Evolutionary conservation across 2,113 vertebrate species (phyloP), one percentile per base, ranked within the genome.

Genomic region (Rhinoptilus africanus): DNA sequence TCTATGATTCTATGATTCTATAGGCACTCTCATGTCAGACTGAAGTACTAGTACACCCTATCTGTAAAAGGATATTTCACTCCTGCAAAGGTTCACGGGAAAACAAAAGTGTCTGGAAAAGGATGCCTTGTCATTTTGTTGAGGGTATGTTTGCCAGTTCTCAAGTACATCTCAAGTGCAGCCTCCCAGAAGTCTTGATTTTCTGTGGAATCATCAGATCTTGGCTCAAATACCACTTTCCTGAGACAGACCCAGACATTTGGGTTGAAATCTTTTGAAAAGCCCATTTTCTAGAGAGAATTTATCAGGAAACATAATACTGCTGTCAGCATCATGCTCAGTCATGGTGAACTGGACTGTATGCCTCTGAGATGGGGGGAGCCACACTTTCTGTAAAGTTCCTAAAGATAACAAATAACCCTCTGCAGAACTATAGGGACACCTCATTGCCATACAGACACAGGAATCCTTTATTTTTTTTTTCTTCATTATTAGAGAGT

Each of bases 11-110:
- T n/a, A n/a, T n/a, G n/a, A n/a, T n/a, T n/a, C n/a, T n/a, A 51
- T n/a, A 57, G 54, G 11, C 24, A 35, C 11, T 34, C 8, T 41
- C 22, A 37, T 2, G 14, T 62, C 47, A 53, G 16, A 51, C 12
- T 1, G 1, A 48, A 67, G 16, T n/a, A 14, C 3, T 30, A 18
- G 7, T 19, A 18, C 8, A 60, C 2, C 4, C 6, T 12, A 0
- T 12, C 13, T 71, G 71, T 60, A 30, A 50, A 45, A 72, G 18
- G 8, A 64, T 60, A 64, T 60, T 68, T 43, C n/a, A 39, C 7
- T 83, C 3, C 63, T 57, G 8, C 17, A 62, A 50, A 68, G 5
- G 1, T 27, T 66, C 34, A 64, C 9, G 35, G 73, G 28, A 83
- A 63, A 83, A 71, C 10, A 47, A 41, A 0, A 0, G 1, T 30